Evolutionary conservation across 2,888 invertebrate genomes (phyloP).

Genomic region (Ochropleura plecta): DNA sequence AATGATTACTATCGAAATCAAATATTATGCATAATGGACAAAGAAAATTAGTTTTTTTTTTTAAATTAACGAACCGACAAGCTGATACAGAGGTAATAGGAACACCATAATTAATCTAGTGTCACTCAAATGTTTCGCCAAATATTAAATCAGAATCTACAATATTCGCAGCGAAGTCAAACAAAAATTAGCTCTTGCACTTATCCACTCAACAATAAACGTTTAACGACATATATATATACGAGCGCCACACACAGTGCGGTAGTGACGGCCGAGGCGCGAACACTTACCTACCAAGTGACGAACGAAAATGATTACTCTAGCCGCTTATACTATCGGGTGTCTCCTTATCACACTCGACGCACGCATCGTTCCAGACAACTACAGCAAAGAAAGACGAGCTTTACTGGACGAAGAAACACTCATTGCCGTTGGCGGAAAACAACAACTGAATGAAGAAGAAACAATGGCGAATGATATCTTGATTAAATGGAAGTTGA

Average conservation of each 20-base stretch:
- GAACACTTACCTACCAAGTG: conserved; percentile 44
- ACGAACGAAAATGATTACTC: conserved; percentile 47
- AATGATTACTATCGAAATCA: background rate
- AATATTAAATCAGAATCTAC: conserved; percentile 4
- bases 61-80: background rate
- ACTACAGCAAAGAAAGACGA: conserved; percentile 71
- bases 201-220: conserved; percentile 50
- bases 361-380: conserved; percentile 68
- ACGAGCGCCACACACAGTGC: conserved; percentile 34
- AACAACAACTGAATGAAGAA: conserved; percentile 81
- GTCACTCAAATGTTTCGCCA: background rate
- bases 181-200: conserved; percentile 29
- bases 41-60: background rate
- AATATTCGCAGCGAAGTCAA: conserved; percentile 28
- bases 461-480: conserved; percentile 90
- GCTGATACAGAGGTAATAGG: background rate
- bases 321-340: conserved; percentile 58
- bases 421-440: conserved; percentile 86
- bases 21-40: background rate
- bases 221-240: conserved; percentile 62
- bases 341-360: conserved; percentile 65
- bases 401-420: conserved; percentile 83
- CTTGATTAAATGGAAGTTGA: conserved; percentile 90
- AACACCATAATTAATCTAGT: background rate
- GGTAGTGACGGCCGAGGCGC: conserved; percentile 53